These are phyloP conservation scores for Subanguina moxae DNA, from an alignment of 1,140 invertebrate species.

Conservation along the genomic window DNA sequence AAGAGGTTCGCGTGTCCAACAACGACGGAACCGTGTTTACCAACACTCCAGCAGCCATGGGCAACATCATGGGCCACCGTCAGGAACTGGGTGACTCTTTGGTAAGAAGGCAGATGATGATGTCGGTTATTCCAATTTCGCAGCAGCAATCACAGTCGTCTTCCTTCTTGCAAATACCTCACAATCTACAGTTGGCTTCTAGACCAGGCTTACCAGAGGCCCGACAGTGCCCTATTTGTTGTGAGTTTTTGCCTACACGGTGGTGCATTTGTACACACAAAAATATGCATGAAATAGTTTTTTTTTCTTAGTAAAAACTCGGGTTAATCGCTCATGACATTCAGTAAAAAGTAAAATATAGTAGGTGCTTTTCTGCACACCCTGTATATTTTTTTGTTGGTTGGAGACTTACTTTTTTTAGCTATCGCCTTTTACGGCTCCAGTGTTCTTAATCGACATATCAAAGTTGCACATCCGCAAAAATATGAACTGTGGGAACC, in stretches of 20 bases:
- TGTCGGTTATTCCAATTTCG: background rate
- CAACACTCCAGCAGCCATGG: background rate
- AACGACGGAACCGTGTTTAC: background rate
- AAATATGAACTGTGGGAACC: slow-evolving; percentile 27
- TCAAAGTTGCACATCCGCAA: slow-evolving; percentile 28
- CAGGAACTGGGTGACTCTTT: slow-evolving; percentile 27
- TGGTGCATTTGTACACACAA: background rate
- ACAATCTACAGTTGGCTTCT: background rate
- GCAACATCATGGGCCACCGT: background rate
- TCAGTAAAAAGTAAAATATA: no score
- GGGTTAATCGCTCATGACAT: no score
- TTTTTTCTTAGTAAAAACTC: no score
- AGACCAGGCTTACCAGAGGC: slow-evolving; percentile 32
- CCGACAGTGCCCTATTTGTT: slow-evolving; percentile 30
- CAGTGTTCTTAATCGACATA: slow-evolving; percentile 21
- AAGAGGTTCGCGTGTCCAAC: background rate
- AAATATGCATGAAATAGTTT: no score
- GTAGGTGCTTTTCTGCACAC: no score
- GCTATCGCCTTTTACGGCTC: slow-evolving; percentile 33
- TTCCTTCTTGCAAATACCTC: slow-evolving; percentile 6
- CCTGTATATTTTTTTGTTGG: background rate
- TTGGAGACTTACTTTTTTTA: slow-evolving; percentile 8
- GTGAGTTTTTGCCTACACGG: slow-evolving; percentile 20
- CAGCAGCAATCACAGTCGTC: background rate
- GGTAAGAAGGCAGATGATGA: slow-evolving; percentile 32